Percentiles rank a stretch among this genome's conserved stretches.
Conservation (phyloP, 2,888 invertebrate species). For the Philereme transversata region DNA sequence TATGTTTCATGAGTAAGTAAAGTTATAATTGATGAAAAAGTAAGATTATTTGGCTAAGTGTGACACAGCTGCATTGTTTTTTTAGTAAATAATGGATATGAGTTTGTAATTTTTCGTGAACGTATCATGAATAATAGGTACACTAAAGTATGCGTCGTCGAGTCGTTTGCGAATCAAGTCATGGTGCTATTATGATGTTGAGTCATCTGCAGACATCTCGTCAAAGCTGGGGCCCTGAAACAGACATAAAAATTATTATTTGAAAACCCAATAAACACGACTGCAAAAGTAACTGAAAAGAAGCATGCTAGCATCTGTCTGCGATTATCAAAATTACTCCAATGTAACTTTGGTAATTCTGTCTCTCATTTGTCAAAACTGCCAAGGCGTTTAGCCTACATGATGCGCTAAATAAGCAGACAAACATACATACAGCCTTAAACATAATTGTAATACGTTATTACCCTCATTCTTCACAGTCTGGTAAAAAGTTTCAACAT, state of each 20-base stretch:
- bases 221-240: slow-evolving; percentile 79
- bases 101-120: slow-evolving; percentile 57
- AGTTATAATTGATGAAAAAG: slow-evolving; percentile 27
- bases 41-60: slow-evolving; percentile 55
- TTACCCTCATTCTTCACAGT: no score
- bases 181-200: slow-evolving; percentile 71
- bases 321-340: no score
- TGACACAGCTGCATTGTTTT: slow-evolving; percentile 48
- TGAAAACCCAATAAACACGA: no score
- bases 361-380: no score
- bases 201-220: slow-evolving; percentile 72
- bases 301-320: no score
- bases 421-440: no score
- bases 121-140: slow-evolving; percentile 57
- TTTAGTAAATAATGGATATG: slow-evolving; percentile 40
- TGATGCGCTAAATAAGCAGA: no score
- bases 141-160: slow-evolving; percentile 48
- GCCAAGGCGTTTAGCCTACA: no score
- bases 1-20: background rate
- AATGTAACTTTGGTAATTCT: no score
- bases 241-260: background rate
- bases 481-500: no score
- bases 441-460: no score
- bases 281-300: no score
- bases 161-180: slow-evolving; percentile 62